Evolutionary conservation across 2,888 invertebrate genomes (phyloP), one percentile per base, ranked within the genome.

Genomic region (Catocala sponsa): DNA sequence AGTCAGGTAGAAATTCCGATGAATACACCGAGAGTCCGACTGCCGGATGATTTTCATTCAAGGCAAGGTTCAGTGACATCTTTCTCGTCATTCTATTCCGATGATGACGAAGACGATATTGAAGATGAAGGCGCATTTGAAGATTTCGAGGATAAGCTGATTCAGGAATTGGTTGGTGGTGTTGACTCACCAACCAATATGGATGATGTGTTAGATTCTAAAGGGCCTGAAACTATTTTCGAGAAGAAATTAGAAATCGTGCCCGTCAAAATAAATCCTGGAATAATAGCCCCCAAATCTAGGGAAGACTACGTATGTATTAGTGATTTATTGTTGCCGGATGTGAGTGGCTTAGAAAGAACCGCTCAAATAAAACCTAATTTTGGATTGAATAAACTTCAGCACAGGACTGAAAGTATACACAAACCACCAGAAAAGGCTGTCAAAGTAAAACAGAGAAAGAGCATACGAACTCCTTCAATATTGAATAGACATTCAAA

Each of bases 11-110:
- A 87, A 72, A 84, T 91, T 60, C 81, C 87, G 4, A 81, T 85
- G 62, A 90, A 92, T 74, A 88, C 92, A 55, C 94, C 96, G 6
- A 91, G 95, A 80, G 95, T 96, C 0, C 89, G 91, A 59, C 86
- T 94, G 50, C 94, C 94, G 38, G 93, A 91, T 59, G 92, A 94
- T 70, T 94, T 94, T 64, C 94, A 94, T 72, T 85, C 88, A 0
- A 85, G 84, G 60, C 79, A 85, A 13, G 90, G 87, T 12, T 92
- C 91, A 5, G 57, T 88, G 0, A 87, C 89, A 13, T 92, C 93
- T 11, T 90, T 91, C 65, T 89, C 93, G 59, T 92, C 94, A 32
- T 87, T 87, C 70, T 90, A 82, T 70, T 92, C 91, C 12, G 91
- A 92, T 68, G 89, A 92, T 43, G 84, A 87, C 2, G 83, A 86